Base-by-base conservation (phyloP, 2,113 vertebrate genomes). In the Apodemus sylvaticus region DNA sequence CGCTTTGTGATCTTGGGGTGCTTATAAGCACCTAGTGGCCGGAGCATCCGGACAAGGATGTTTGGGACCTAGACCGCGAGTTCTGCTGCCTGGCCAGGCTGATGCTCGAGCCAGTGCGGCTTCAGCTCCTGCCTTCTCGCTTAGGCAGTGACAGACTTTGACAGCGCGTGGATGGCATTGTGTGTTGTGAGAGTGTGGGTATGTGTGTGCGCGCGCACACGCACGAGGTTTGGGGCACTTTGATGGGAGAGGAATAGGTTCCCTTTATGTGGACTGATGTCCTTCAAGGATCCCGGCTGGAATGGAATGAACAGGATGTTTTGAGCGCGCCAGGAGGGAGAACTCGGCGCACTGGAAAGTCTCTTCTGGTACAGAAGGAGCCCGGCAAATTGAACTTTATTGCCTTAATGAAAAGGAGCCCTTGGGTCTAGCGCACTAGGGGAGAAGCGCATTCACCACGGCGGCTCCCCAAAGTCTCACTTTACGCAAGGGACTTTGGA, bases 311-410 rank as follows among this genome's bases (percentile, higher is more conserved):
- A 82, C 6, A 5, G 66, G 42, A 19, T 45, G 82, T 39, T 51
- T 64, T 78, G n/a, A 53, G 93, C 42, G 78, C 77, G 2, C 94
- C 55, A 9, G 81, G 73, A 73, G 29, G 62, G 55, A 95, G 94
- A 66, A 95, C 64, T 58, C 34, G n/a, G 64, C 31, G 73, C 87
- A 74, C 2, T 45, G 64, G 14, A 20, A 81, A 95, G 90, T 93
- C 93, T 66, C 29, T 55, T 0, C 45, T 31, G 94, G 83, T 86
- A 87, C 29, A 0, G n/a, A 13, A 73, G 68, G 86, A 95, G 64
- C 93, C 9, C 5, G 62, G 45, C 82, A 79, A 71, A 91, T 93
- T 36, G 97, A 98, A 98, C 97, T 98, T 98, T 97, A 90, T 73
- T 96, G 97, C 90, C 86, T 70, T 73, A n/a, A 86, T 92, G 87